Evolutionary conservation across 2,797 vertebrate genomes (phyloP), one percentile per base, ranked within the genome.

Genomic region (Melanotaenia parkinsoni): DNA sequence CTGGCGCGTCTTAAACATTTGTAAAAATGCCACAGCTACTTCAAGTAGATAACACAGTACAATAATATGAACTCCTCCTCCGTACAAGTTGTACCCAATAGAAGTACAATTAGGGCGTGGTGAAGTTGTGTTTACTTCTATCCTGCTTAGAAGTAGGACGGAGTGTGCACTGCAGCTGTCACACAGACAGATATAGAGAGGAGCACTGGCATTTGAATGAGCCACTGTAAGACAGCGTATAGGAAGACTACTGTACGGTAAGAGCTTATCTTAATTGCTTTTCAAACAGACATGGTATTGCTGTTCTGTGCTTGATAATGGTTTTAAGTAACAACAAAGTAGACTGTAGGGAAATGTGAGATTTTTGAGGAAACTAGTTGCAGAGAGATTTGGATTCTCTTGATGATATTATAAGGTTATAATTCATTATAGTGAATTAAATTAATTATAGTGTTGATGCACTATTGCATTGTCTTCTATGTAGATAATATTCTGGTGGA

Each of bases 91-190:
- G 45, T 64, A 71, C 81, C 91, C 90, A 91, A 89, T 92, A 5
- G 57, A 20, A 87, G 66, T 32, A 45, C 13, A 20, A 7, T 22
- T 57, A 26, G 82, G 88, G 89, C 86, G 85, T 84, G 87, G 70
- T 59, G 10, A 59, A 43, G 76, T 79, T 77, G 69, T 91, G 92
- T 93, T 94, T 93, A 93, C 80, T 57, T 93, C 67, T 58, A 50
- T 50, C 71, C 22, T 45, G 72, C 35, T 3, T 43, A 62, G 73
- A 94, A 93, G 80, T 92, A 86, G 90, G 91, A 81, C 90, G 92
- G 62, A 75, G 84, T 73, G 86, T 80, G 71, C 58, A 56, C 62
- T 75, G 74, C 84, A 86, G 72, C 80, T 88, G 82, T 85, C 78
- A 66, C 74, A 53, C 60, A 9, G 30, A 67, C n/a, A 26, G 69